phyloP scores from a whole-genome alignment of 2,797 vertebrate genomes.

The Taeniopygia guttata region DNA sequence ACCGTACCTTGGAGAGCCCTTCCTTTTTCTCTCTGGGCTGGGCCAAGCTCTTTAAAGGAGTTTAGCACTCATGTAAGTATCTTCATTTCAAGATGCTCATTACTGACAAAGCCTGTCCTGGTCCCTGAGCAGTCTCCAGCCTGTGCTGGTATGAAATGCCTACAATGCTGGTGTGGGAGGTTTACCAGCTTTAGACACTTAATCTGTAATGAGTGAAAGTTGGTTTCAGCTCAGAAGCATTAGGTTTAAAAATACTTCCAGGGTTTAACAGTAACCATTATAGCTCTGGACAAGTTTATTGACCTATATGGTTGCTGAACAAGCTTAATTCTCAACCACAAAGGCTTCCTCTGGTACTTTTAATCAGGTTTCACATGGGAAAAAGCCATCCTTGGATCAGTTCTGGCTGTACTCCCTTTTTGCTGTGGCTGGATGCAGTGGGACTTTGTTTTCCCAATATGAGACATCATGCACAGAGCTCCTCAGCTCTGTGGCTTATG shows the following conservation, averaged over 20 bases:
- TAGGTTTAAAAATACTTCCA: background rate
- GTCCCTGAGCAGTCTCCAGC: background rate
- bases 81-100: background rate
- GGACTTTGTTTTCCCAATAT: background rate
- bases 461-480: background rate
- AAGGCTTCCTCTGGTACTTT: conserved; percentile 5
- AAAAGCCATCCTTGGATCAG: background rate
- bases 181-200: background rate
- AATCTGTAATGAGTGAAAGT: background rate
- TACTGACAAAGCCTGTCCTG: background rate
- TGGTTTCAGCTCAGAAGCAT: background rate
- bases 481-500: background rate
- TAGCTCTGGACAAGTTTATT: conserved; percentile 19
- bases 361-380: background rate
- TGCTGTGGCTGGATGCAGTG: background rate
- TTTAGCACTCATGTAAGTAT: background rate
- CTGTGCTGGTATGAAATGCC: background rate
- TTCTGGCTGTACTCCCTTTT: background rate
- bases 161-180: background rate
- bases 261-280: background rate
- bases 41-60: background rate
- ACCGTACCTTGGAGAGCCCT: conserved; percentile 30
- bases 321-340: conserved; percentile 29
- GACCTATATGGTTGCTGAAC: conserved; percentile 3
- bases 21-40: background rate